These are phyloP conservation scores for Herpailurus yagouaroundi DNA, from an alignment of 2,113 vertebrate species.

Conservation along the genomic window DNA sequence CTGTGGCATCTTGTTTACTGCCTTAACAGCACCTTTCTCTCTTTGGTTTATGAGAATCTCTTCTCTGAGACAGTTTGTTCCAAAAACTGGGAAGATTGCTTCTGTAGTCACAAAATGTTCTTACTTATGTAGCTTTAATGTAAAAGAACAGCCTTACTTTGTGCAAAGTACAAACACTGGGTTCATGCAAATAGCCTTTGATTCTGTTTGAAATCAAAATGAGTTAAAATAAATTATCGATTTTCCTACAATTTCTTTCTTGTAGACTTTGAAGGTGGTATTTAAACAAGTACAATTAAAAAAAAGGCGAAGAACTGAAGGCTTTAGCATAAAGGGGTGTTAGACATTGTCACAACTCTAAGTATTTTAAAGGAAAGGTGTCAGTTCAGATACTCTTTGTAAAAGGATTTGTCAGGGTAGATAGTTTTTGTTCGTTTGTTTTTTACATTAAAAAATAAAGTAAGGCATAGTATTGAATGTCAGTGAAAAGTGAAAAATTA, in stretches of 20 bases:
- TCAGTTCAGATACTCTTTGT: slow-evolving; percentile 81
- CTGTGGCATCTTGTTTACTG: neutral
- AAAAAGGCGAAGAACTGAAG: neutral
- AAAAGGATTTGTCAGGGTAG: slow-evolving; percentile 77
- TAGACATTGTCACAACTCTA: slow-evolving; percentile 73
- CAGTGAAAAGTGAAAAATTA: neutral
- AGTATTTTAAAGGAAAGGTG: slow-evolving; percentile 9
- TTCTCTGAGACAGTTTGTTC: neutral
- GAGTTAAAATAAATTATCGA: neutral
- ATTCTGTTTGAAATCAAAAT: neutral
- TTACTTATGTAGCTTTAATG: too few relatives aligned
- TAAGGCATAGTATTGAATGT: neutral
- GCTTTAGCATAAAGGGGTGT: slow-evolving; percentile 67
- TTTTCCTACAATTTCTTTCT: neutral
- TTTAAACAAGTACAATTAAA: slow-evolving; percentile 56
- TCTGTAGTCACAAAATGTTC: neutral
- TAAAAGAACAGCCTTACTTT: neutral
- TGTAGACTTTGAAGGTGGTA: slow-evolving; percentile 70
- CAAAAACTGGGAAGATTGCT: neutral
- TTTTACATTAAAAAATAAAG: neutral
- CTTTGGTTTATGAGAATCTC: neutral
- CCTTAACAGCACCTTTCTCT: neutral
- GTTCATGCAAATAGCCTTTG: neutral
- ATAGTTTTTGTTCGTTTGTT: neutral
- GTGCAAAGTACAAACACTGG: neutral